Evolutionary conservation across 2,797 vertebrate species (phyloP).

Genomic region (Novumbra hubbsi): DNA sequence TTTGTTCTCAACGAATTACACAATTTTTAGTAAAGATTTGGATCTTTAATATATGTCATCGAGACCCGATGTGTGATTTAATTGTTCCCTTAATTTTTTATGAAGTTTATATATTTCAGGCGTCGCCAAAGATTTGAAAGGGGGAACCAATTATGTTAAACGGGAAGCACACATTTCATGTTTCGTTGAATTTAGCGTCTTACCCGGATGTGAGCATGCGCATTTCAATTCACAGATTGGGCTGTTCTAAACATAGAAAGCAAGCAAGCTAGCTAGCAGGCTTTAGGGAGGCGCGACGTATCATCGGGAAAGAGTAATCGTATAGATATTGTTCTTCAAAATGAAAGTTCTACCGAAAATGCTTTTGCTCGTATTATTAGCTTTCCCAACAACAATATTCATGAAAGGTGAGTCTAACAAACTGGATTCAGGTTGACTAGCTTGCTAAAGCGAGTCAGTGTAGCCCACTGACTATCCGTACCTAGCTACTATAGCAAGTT

Average conservation of each 20-base stretch:
- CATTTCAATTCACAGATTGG: not conserved
- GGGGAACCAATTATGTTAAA: no score
- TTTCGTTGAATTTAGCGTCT: not conserved
- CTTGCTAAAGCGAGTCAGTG: not conserved
- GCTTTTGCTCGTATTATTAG: slow-evolving; percentile 65
- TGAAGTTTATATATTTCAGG: no score
- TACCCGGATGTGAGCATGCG: slow-evolving; percentile 5
- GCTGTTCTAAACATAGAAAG: not conserved
- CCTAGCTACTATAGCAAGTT: not conserved
- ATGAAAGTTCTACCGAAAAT: slow-evolving; percentile 72
- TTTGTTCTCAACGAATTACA: no score
- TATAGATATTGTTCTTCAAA: slow-evolving; percentile 44
- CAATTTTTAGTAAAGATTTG: no score
- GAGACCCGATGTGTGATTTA: no score
- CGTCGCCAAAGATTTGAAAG: no score
- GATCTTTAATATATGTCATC: no score
- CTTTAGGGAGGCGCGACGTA: slow-evolving; percentile 31
- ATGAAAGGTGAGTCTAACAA: slow-evolving; percentile 55
- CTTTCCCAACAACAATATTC: slow-evolving; percentile 64
- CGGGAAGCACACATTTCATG: no score
- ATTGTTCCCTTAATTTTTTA: no score
- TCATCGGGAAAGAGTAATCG: slow-evolving; percentile 35
- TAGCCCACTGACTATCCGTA: not conserved
- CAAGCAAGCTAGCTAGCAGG: not conserved
- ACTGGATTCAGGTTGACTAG: not conserved